These are phyloP conservation scores for Brachionus sp. DNA, from an alignment of 1,140 invertebrate genomes.

Conservation along the genomic window DNA sequence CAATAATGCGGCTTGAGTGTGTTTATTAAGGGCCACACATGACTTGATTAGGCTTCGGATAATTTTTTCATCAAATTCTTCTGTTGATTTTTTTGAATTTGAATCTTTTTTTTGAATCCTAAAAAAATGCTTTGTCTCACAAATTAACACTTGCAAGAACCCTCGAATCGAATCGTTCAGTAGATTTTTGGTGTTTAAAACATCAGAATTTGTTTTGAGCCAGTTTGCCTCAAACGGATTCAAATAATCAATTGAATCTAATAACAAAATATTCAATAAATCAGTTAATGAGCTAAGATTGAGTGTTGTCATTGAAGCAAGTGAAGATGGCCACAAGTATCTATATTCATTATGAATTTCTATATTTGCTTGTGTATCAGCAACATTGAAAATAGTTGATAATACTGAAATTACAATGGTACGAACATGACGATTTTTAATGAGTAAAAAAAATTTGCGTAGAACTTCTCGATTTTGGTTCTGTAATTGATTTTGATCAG, in stretches of 20 bases:
- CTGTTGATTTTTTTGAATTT: not conserved
- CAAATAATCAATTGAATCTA: not conserved
- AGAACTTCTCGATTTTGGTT: not conserved
- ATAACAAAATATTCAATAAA: not conserved
- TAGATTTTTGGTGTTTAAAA: not conserved
- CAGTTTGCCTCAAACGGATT: slow-evolving; percentile 8
- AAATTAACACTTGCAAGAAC: not conserved
- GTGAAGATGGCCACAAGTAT: slow-evolving; percentile 32
- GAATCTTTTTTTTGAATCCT: not conserved
- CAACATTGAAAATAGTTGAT: slow-evolving; percentile 31
- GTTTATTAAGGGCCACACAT: not conserved
- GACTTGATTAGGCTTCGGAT: not conserved
- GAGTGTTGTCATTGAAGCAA: not conserved
- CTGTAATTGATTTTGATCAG: not conserved
- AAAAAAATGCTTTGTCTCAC: slow-evolving; percentile 31
- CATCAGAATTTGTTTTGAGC: slow-evolving; percentile 6
- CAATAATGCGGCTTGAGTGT: slow-evolving; percentile 33
- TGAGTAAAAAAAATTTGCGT: not conserved
- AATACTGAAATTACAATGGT: slow-evolving; percentile 17
- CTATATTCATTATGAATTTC: slow-evolving; percentile 27
- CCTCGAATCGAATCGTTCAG: not conserved
- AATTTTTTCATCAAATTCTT: slow-evolving; percentile 39
- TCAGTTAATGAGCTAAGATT: slow-evolving; percentile 11
- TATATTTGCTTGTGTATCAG: slow-evolving; percentile 34
- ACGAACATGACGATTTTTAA: slow-evolving; percentile 10